Conservation (phyloP, 1,140 invertebrate species). For the Asbolus verrucosus region DNA sequence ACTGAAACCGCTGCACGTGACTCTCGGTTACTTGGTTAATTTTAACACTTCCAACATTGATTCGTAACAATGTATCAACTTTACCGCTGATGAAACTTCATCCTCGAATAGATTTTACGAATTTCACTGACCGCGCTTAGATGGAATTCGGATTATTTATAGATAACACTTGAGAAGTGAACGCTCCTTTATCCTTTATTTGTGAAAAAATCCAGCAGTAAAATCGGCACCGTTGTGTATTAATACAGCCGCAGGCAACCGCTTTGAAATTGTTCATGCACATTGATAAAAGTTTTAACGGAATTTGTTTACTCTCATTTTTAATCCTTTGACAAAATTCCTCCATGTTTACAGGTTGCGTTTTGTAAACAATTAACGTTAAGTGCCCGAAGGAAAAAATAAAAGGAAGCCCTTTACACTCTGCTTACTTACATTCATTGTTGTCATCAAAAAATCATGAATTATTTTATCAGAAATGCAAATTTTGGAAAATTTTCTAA, state of each 20-base stretch:
- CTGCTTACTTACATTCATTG: too few species aligned
- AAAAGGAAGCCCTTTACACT: too few species aligned
- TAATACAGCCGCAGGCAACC: too few species aligned
- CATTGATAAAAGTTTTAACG: constrained; percentile 16
- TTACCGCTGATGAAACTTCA: constrained; percentile 30
- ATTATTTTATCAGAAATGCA: too few species aligned
- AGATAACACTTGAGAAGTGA: too few species aligned
- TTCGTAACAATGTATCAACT: constrained; percentile 37
- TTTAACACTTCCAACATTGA: constrained; percentile 34
- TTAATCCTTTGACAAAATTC: constrained; percentile 20
- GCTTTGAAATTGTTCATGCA: too few species aligned
- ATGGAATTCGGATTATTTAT: constrained; percentile 23
- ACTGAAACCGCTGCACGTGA: constrained; percentile 31
- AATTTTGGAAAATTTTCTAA: too few species aligned
- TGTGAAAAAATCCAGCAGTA: too few species aligned
- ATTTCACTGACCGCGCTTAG: neutral
- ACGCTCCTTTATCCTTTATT: too few species aligned
- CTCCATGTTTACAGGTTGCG: neutral
- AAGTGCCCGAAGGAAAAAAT: constrained; percentile 6
- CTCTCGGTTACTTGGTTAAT: constrained; percentile 36
- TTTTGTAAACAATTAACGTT: constrained; percentile 5
- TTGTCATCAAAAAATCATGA: too few species aligned
- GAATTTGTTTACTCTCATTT: constrained; percentile 29
- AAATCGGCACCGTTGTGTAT: too few species aligned
- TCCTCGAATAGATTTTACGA: constrained; percentile 1